Conservation (phyloP, 2,888 invertebrate species). For the Atethmia centrago region DNA sequence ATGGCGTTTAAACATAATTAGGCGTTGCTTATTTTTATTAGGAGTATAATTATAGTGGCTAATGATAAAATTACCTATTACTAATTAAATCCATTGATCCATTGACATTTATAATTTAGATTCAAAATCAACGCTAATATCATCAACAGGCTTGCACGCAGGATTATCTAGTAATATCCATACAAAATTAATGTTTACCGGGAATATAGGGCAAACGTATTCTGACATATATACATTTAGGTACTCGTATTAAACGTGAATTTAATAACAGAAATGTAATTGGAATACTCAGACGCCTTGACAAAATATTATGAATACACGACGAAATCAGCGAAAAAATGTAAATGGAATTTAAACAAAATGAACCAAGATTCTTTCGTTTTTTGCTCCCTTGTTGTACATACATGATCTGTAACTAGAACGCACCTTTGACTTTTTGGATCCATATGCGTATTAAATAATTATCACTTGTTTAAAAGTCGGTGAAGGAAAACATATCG, state of each 20-base stretch:
- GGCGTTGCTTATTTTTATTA: conserved; percentile 2
- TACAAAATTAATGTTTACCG: conserved; percentile 18
- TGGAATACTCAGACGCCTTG: conserved; percentile 37
- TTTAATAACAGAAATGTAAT: conserved; percentile 51
- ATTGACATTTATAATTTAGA: neutral
- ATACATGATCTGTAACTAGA: conserved; percentile 11
- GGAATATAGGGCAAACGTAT: neutral
- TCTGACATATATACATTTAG: conserved; percentile 25
- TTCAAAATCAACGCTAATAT: conserved; percentile 19
- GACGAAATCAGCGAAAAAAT: conserved; percentile 43
- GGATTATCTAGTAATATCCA: neutral
- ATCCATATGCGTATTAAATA: too few species aligned
- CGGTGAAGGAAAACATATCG: too few species aligned
- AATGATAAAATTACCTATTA: neutral
- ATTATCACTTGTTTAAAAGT: too few species aligned
- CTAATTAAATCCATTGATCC: conserved; percentile 7
- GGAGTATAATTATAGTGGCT: neutral
- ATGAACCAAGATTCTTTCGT: conserved; percentile 37
- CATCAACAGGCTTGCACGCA: neutral
- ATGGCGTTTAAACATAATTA: neutral
- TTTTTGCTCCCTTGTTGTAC: conserved; percentile 5
- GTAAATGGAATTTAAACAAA: conserved; percentile 31
- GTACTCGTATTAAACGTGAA: conserved; percentile 16
- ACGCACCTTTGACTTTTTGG: too few species aligned
- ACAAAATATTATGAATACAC: conserved; percentile 35